phyloP scores from a whole-genome alignment of 2,113 vertebrate genomes.

The Lichenostomus cassidix region DNA sequence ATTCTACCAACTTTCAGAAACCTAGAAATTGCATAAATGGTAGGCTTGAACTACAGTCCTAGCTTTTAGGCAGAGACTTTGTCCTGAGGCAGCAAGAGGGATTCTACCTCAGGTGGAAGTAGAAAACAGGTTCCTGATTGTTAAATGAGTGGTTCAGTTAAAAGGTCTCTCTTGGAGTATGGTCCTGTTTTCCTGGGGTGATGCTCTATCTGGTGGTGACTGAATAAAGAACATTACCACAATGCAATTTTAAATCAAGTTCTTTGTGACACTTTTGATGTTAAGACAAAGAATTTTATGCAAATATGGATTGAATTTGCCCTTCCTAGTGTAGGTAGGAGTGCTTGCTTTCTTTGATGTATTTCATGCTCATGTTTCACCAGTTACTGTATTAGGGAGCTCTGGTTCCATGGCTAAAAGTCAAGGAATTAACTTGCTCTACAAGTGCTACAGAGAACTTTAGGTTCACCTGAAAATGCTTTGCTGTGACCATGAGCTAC shows the following conservation, averaged over 20 bases:
- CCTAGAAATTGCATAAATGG: background rate
- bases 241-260: background rate
- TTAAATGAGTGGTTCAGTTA: background rate
- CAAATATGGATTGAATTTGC: background rate
- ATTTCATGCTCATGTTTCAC: background rate
- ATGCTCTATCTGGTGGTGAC: background rate
- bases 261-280: background rate
- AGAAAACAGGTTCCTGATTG: background rate
- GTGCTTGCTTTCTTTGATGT: background rate
- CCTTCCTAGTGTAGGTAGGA: background rate
- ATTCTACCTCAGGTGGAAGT: background rate
- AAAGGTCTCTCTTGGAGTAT: no score
- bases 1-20: background rate
- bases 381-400: background rate
- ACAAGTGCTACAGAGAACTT: background rate
- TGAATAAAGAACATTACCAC: rapidly evolving
- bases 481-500: background rate
- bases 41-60: background rate
- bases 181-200: background rate
- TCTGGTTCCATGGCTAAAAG: background rate
- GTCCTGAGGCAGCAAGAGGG: background rate
- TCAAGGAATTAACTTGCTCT: background rate
- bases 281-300: background rate
- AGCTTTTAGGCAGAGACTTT: background rate
- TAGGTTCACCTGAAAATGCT: background rate